Evolutionary conservation across 2,797 vertebrate species (phyloP), one percentile per base, ranked within the genome.

Genomic region (Scomberomorus guttatus): DNA sequence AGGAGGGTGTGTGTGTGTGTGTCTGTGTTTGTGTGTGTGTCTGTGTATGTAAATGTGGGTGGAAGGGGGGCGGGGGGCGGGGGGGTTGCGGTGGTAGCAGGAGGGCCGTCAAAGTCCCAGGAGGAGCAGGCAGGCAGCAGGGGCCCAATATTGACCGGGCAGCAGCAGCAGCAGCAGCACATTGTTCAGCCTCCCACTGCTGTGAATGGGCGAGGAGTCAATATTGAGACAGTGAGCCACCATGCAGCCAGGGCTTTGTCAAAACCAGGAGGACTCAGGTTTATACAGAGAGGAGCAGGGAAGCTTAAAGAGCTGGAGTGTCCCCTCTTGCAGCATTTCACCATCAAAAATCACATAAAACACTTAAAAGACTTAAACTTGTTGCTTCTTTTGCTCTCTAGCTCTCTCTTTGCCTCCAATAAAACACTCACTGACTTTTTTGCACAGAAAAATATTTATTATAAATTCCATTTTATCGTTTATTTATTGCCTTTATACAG

Each of bases 141-240:
- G 82, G 89, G 80, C 85, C 78, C 79, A 80, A 55, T 91, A 93
- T 93, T 82, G 91, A 93, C 84, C 76, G 9, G 68, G 81, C 80
- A 74, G 72, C 44, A 63, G 78, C 70, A 37, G 69, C 57, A 61
- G 80, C 39, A 71, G 80, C 27, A 78, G 64, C 79, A 58, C 82
- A 91, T 92, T 90, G 91, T 91, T 88, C 81, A 81, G 57, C 73
- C 82, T 85, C 85, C 71, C 83, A 73, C 76, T 72, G 11, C 76
- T 73, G 29, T 67, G 78, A 82, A 71, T 50, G 83, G 75, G 51
- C 42, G 54, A 89, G 80, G 83, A 90, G 82, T 92, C 91, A 89
- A 92, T 94, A 91, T 42, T 85, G 77, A 87, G 81, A 85, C 86
- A 85, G 72, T 20, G 29, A 58, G 71, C 63, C 84, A 59, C 77